Evolutionary conservation across 2,797 vertebrate species (phyloP).

Genomic region (Anableps anableps): DNA sequence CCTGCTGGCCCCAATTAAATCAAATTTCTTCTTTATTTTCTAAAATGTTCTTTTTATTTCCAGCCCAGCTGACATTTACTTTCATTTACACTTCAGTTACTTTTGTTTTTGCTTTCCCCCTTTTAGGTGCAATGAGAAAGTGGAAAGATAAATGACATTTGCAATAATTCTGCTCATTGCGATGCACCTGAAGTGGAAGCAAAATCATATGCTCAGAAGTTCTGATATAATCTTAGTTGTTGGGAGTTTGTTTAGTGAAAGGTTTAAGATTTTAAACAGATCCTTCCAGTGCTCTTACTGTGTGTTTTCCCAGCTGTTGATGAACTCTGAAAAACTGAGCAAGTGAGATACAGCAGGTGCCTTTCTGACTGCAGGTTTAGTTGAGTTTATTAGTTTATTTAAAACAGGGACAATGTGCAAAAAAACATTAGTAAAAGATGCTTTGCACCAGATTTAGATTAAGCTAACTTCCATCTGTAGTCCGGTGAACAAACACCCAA

Average conservation of each 20-base stretch:
- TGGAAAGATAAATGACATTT: conserved; percentile 14
- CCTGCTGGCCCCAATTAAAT: conserved; percentile 75
- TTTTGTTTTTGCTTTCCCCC: conserved; percentile 10
- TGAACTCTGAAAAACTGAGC: conserved; percentile 28
- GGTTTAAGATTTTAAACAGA: conserved; percentile 6
- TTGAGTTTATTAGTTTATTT: too few species aligned
- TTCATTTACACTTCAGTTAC: background rate
- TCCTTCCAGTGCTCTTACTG: conserved; percentile 9
- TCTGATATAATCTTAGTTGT: conserved; percentile 1
- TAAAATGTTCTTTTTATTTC: conserved; percentile 40
- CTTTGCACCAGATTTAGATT: too few species aligned
- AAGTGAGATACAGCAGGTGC: conserved; percentile 69
- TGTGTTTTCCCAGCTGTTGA: conserved; percentile 22
- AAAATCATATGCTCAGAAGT: conserved; percentile 2
- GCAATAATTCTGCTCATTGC: background rate
- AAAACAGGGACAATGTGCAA: too few species aligned
- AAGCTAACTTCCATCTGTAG: too few species aligned
- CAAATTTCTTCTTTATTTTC: conserved; percentile 71
- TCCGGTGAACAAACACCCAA: too few species aligned
- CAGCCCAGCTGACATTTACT: conserved; percentile 14
- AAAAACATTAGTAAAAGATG: too few species aligned
- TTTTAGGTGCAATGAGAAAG: conserved; percentile 7
- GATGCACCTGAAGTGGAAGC: background rate
- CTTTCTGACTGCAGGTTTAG: conserved; percentile 73
- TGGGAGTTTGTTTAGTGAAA: conserved; percentile 4